Percentiles rank a stretch among this genome's conserved stretches.
phyloP scores from a whole-genome alignment of 2,113 vertebrate species.

The Lichenostomus cassidix region DNA sequence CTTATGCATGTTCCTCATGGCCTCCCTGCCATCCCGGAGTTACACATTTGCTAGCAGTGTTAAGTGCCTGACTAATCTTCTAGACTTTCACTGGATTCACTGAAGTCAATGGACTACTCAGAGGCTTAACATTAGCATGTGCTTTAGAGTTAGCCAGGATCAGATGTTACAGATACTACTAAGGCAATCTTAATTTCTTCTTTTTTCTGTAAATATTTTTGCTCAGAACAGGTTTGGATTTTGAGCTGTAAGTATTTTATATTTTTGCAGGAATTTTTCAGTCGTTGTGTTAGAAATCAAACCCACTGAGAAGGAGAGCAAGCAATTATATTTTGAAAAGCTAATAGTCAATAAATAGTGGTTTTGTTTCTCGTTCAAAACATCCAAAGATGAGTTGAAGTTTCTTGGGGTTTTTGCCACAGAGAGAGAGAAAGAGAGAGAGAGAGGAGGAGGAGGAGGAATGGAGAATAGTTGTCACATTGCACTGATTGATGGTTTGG shows the following conservation, averaged over 20 bases:
- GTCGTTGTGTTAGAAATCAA: neutral
- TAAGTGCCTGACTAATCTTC: slow-evolving; percentile 19
- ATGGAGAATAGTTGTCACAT: neutral
- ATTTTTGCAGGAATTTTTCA: neutral
- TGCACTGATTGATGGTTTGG: slow-evolving; percentile 13
- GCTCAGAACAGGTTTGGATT: neutral
- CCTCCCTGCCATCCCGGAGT: neutral
- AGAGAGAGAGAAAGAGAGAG: neutral
- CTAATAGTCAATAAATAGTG: neutral
- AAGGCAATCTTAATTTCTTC: neutral
- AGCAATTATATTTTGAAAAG: neutral
- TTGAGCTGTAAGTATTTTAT: neutral
- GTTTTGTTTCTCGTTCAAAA: neutral
- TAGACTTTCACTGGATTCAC: slow-evolving; percentile 12
- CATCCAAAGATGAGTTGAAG: neutral
- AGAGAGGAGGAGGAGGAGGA: neutral
- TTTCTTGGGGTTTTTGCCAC: neutral
- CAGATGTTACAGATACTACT: neutral
- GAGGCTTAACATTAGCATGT: neutral
- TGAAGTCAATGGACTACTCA: neutral
- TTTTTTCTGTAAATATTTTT: neutral
- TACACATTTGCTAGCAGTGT: neutral
- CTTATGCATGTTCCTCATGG: neutral
- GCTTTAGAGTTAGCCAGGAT: neutral
- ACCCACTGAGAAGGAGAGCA: neutral